Evolutionary conservation across 2,888 invertebrate genomes (phyloP).

Genomic region (Meiosimyza platycephala): DNA sequence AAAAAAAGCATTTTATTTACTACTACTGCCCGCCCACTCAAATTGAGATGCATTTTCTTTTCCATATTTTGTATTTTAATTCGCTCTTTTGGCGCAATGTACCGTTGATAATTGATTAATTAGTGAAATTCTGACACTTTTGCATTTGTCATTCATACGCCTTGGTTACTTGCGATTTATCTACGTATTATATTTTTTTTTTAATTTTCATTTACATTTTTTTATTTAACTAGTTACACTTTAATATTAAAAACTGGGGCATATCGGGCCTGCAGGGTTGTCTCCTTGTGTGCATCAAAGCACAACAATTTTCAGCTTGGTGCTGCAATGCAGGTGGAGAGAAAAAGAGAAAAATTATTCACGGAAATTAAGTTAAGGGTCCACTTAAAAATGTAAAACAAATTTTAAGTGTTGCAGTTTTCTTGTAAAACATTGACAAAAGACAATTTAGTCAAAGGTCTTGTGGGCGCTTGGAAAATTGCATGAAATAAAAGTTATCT

Average conservation of each 20-base stretch:
- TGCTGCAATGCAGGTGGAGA: neutral
- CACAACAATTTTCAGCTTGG: neutral
- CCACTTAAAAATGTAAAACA: conserved; percentile 14
- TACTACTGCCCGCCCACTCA: too few relatives aligned
- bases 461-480: neutral
- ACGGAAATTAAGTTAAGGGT: conserved; percentile 16
- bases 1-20: too few relatives aligned
- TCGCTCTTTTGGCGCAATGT: neutral
- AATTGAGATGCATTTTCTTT: too few relatives aligned
- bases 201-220: neutral
- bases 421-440: conserved; percentile 7
- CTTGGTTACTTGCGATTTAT: neutral
- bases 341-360: neutral
- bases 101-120: conserved; percentile 7
- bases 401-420: conserved; percentile 22
- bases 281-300: neutral
- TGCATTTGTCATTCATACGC: neutral
- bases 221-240: neutral
- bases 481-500: neutral
- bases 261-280: neutral
- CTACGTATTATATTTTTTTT: neutral
- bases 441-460: conserved; percentile 2
- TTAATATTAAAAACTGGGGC: neutral
- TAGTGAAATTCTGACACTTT: neutral
- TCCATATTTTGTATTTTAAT: too few relatives aligned